Evolutionary conservation across 2,888 invertebrate species (phyloP), one percentile per base, ranked within the genome.

Genomic region (Drosophila nigricruria): DNA sequence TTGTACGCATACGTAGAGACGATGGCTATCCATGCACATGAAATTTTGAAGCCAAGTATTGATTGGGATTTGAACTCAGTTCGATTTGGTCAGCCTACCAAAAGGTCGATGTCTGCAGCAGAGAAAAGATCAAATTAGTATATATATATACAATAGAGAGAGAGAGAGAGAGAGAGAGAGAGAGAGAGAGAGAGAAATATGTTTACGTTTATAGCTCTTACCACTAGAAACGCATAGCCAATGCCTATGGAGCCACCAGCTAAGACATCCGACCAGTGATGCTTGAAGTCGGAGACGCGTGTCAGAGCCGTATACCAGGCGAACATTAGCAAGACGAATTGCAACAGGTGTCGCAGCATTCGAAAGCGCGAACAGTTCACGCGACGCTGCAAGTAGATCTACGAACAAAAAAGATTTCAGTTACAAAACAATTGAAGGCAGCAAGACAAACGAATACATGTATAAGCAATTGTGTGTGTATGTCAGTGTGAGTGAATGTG

Each of bases 211-310:
- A 16, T 9, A 12, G 94, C 95, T 94, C 95, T 94, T 91, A 97
- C 97, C 92, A 95, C 94, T 72, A 96, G 91, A 58, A 96, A 82
- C 61, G 97, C 96, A 70, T 94, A 94, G 30, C 95, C 87, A 30
- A 94, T 92, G 14, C 97, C 97, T 69, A 97, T 94, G 38, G 93
- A 86, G 70, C 95, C 94, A 0, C 99, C 99, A 61, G 96, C 96
- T 27, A 99, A 93, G 0, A 99, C 99, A 93, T 99, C 99, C 90
- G 97, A 98, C 97, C 98, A 98, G 91, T 99, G 99, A 93, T 99
- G 99, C 92, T 99, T 98, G 94, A 98, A 98, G 94, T 99, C 97
- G 3, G 97, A 97, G 56, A 99, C 95, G 45, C 99, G 95, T 30
- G 97, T 96, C 94, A 98, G 95, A 23, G 96, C 96, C 18, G 97